Evolutionary conservation across 2,888 invertebrate genomes (phyloP).

Genomic region (Troides aeacus): DNA sequence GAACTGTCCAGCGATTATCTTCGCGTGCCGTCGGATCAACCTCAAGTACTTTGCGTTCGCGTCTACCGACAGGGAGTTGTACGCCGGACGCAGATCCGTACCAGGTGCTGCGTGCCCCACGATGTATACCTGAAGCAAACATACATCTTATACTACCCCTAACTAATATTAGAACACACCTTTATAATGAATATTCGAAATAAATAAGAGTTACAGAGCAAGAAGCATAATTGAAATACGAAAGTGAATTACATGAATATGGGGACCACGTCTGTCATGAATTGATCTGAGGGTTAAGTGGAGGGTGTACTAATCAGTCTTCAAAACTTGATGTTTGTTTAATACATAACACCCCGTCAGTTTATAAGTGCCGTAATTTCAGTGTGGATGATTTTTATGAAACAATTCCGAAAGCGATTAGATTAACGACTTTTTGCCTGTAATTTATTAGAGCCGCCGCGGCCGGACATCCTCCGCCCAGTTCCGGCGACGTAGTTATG

Average conservation of each 20-base stretch:
- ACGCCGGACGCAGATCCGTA: constrained; percentile 88
- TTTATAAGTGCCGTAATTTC: constrained; percentile 50
- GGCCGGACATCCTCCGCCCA: constrained; percentile 53
- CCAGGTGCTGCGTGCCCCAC: constrained; percentile 96
- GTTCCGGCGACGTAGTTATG: constrained; percentile 45
- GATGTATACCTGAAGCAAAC: constrained; percentile 87
- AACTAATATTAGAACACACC: too few relatives aligned
- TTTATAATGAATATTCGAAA: too few relatives aligned
- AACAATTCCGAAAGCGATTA: constrained; percentile 36
- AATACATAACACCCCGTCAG: too few relatives aligned
- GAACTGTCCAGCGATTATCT: constrained; percentile 93
- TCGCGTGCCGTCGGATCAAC: constrained; percentile 86
- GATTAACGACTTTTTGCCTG: constrained; percentile 71
- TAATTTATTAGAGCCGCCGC: constrained; percentile 53
- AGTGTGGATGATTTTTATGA: constrained; percentile 32
- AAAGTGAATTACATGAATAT: too few relatives aligned
- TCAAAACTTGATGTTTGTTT: too few relatives aligned
- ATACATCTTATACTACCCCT: too few relatives aligned
- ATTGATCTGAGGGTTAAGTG: too few relatives aligned
- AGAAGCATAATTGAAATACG: too few relatives aligned
- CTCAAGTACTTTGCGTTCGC: constrained; percentile 89
- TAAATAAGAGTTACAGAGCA: too few relatives aligned
- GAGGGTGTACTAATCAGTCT: too few relatives aligned
- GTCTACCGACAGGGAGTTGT: constrained; percentile 84
- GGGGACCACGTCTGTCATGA: too few relatives aligned